These are phyloP conservation scores for Aphidius colemani DNA, from an alignment of 2,888 invertebrate species.

Conservation along the genomic window DNA sequence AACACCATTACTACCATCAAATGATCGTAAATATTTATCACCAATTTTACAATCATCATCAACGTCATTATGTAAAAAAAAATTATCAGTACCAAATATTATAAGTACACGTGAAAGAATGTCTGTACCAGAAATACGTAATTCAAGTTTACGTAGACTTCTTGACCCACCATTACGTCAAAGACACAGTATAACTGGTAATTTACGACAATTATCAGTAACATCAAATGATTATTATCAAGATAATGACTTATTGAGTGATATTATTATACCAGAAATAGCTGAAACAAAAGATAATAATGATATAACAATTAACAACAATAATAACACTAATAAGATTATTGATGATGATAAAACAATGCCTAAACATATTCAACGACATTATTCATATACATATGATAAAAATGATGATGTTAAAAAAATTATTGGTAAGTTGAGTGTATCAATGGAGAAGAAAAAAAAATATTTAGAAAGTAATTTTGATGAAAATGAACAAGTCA, in stretches of 20 bases:
- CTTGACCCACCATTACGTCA: conserved; percentile 52
- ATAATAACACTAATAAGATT: too few relatives aligned
- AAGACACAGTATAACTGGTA: conserved; percentile 53
- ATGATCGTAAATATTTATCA: conserved; percentile 41
- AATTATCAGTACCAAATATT: conserved; percentile 20
- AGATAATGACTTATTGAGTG: too few relatives aligned
- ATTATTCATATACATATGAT: conserved; percentile 56
- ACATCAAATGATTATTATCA: neutral
- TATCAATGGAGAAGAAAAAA: conserved; percentile 44
- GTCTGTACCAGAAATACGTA: conserved; percentile 55
- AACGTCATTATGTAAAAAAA: neutral
- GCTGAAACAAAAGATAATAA: too few relatives aligned
- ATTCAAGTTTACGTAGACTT: conserved; percentile 49
- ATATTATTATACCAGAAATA: too few relatives aligned
- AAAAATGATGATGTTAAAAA: conserved; percentile 38
- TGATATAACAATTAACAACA: too few relatives aligned
- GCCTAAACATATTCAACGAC: conserved; percentile 50
- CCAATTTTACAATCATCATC: conserved; percentile 30
- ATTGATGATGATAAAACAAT: conserved; percentile 21
- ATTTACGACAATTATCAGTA: conserved; percentile 41
- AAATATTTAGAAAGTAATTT: conserved; percentile 55
- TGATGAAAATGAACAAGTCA: conserved; percentile 54
- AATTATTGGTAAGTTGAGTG: conserved; percentile 41
- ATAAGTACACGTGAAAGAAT: conserved; percentile 47
- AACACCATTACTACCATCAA: conserved; percentile 47